These are phyloP conservation scores for Acipenser transmontanus DNA, from an alignment of 2,797 vertebrate species.

Conservation along the genomic window DNA sequence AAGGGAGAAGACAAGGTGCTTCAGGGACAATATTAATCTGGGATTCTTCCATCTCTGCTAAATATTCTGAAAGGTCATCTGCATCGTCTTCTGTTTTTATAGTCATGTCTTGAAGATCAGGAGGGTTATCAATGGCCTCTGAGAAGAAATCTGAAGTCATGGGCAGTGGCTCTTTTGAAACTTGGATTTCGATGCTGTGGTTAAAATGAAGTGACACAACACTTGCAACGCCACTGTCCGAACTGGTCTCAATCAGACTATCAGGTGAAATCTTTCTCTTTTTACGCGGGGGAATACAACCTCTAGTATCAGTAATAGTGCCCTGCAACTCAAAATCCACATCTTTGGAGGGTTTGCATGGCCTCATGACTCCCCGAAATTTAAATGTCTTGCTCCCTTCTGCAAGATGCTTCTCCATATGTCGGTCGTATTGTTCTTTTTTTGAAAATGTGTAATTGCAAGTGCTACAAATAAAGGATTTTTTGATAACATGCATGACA, in stretches of 20 bases:
- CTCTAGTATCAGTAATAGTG: neutral
- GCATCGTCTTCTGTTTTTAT: constrained; percentile 63
- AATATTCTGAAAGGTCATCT: constrained; percentile 58
- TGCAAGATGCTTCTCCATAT: constrained; percentile 92
- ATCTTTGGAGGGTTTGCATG: constrained; percentile 55
- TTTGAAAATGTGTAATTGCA: constrained; percentile 98
- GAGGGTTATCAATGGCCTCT: constrained; percentile 35
- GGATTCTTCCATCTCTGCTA: constrained; percentile 47
- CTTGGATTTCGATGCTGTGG: constrained; percentile 39
- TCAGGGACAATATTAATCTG: constrained; percentile 44
- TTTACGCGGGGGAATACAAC: constrained; percentile 56
- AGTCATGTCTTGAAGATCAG: constrained; percentile 39
- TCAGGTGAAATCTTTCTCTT: constrained; percentile 58
- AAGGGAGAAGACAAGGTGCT: constrained; percentile 40
- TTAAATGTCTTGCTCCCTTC: constrained; percentile 80
- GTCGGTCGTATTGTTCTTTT: constrained; percentile 94
- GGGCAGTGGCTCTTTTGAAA: constrained; percentile 41
- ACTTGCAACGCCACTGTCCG: constrained; percentile 50
- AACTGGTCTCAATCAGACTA: constrained; percentile 38
- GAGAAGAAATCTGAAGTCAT: constrained; percentile 45
- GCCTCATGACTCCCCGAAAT: constrained; percentile 82
- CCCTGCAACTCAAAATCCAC: constrained; percentile 41
- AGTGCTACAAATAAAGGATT: constrained; percentile 95
- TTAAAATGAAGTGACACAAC: constrained; percentile 39
- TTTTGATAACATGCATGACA: constrained; percentile 93